A percentile compares a stretch with the other conserved stretches of the same genome.
Conservation (phyloP, 2,888 invertebrate species). For the Drosophila picticornis region DNA sequence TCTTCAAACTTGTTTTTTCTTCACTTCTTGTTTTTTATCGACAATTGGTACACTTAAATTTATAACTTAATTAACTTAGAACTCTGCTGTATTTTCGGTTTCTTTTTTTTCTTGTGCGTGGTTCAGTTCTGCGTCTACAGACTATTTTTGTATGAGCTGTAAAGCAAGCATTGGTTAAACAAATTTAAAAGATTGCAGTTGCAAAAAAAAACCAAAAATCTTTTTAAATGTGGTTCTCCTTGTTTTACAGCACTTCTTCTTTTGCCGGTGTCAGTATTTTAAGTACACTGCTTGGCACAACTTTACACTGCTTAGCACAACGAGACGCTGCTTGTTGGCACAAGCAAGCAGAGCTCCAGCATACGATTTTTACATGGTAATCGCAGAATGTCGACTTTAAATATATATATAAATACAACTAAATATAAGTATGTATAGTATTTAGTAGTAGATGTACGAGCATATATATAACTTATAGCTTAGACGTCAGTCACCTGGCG, state of each 20-base stretch:
- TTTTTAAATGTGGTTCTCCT: background rate
- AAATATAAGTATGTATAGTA: constrained; percentile 21
- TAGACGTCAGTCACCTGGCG: constrained; percentile 85
- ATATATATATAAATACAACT: constrained; percentile 18
- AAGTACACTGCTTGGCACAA: constrained; percentile 32
- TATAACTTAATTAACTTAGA: constrained; percentile 63
- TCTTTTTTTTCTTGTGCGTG: constrained; percentile 35
- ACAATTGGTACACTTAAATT: constrained; percentile 69
- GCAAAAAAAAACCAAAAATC: background rate
- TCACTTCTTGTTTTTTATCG: constrained; percentile 50
- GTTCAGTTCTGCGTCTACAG: constrained; percentile 42
- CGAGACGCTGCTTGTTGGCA: constrained; percentile 27
- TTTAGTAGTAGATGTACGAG: constrained; percentile 26
- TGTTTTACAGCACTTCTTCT: constrained; percentile 11
- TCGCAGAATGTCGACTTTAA: constrained; percentile 46
- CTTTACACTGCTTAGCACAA: constrained; percentile 25
- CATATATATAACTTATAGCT: constrained; percentile 66
- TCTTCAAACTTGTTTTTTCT: constrained; percentile 17
- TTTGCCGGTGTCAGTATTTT: constrained; percentile 13
- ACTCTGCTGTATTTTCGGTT: constrained; percentile 44
- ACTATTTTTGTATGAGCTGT: constrained; percentile 28
- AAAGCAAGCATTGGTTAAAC: constrained; percentile 3
- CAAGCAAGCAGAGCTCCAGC: constrained; percentile 38
- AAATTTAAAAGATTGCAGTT: background rate
- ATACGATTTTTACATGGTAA: constrained; percentile 57